Evolutionary conservation across 30 jellyfish, hydroid and myxozoan species (phyloP).

Genomic region (Clytia hemisphaerica): DNA sequence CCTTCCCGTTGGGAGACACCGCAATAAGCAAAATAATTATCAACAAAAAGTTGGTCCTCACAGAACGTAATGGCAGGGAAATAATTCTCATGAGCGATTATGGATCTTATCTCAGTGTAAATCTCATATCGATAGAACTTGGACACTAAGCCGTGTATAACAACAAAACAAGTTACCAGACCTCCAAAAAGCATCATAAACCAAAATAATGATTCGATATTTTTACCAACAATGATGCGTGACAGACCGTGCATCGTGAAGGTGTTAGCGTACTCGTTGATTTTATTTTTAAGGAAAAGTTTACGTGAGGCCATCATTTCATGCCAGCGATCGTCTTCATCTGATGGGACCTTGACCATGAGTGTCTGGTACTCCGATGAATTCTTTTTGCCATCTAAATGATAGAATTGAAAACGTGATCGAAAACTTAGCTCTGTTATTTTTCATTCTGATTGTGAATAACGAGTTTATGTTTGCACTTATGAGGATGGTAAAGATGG

Average conservation of each 20-base stretch:
- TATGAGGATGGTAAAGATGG: too few species aligned
- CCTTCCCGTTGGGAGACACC: background rate
- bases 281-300: background rate
- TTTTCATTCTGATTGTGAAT: too few species aligned
- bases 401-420: too few species aligned
- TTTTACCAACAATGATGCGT: background rate
- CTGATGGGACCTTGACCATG: too few species aligned
- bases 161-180: background rate
- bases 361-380: too few species aligned
- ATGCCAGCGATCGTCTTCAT: too few species aligned
- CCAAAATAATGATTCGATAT: slow-evolving; percentile 9
- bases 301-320: too few species aligned
- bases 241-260: slow-evolving; percentile 10
- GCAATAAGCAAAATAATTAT: slow-evolving; percentile 2
- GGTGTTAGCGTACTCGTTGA: background rate
- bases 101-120: background rate
- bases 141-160: background rate
- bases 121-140: background rate
- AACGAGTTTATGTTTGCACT: too few species aligned
- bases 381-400: too few species aligned
- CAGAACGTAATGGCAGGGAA: slow-evolving; percentile 13
- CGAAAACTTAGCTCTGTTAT: too few species aligned
- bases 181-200: background rate
- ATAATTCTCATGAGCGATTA: background rate
- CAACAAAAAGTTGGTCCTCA: background rate